Conservation (phyloP, 1,140 invertebrate genomes). For the Polypedilum vanderplanki region DNA sequence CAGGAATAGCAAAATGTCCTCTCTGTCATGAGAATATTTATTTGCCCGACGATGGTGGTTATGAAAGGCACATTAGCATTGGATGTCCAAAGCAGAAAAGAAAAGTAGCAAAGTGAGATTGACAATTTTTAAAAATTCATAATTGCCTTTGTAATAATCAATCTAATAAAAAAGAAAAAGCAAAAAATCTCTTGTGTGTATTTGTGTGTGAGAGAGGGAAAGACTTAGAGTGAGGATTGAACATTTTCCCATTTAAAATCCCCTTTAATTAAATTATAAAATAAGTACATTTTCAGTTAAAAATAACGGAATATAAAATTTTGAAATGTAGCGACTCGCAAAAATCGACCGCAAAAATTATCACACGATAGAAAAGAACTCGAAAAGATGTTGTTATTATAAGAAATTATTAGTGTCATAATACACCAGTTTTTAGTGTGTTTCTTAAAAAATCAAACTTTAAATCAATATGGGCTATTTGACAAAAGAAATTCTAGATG, state of each 20-base stretch:
- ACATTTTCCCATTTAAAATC: too few relatives aligned
- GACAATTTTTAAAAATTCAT: not conserved
- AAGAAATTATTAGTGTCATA: too few relatives aligned
- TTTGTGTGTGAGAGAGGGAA: too few relatives aligned
- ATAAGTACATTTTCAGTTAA: too few relatives aligned
- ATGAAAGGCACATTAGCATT: slow-evolving; percentile 45
- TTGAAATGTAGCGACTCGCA: not conserved
- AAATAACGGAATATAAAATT: not conserved
- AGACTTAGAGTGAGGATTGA: too few relatives aligned
- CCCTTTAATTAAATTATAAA: too few relatives aligned
- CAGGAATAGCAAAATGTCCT: slow-evolving; percentile 60
- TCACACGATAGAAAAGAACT: too few relatives aligned
- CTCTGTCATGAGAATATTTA: slow-evolving; percentile 63
- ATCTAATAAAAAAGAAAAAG: not conserved
- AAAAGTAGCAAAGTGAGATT: not conserved
- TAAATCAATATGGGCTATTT: slow-evolving; percentile 53
- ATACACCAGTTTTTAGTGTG: too few relatives aligned
- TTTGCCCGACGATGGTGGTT: slow-evolving; percentile 42
- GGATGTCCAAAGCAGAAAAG: not conserved
- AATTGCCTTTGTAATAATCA: slow-evolving; percentile 13
- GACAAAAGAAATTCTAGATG: slow-evolving; percentile 61
- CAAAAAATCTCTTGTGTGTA: too few relatives aligned
- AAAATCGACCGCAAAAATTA: too few relatives aligned
- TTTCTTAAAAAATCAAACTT: slow-evolving; percentile 30
- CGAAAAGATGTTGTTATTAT: too few relatives aligned